Evolutionary conservation across 1,140 invertebrate species (phyloP).

Genomic region (Megalonaias nervosa): DNA sequence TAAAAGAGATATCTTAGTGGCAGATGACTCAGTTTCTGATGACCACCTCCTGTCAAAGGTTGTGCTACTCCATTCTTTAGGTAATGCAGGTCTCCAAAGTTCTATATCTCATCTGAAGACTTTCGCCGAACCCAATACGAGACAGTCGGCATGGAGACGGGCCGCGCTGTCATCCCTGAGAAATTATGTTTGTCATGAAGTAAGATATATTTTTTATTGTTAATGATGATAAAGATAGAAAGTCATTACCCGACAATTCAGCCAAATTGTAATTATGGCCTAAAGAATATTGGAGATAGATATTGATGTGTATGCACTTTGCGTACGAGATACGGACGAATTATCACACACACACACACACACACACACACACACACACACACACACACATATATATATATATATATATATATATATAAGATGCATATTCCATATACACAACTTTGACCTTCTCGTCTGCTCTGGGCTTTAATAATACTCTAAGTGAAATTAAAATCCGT

Average conservation of each 20-base stretch:
- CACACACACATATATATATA: too few relatives aligned
- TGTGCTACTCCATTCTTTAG: slow-evolving; percentile 15
- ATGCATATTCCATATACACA: too few relatives aligned
- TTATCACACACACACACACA: too few relatives aligned
- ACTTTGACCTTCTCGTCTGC: too few relatives aligned
- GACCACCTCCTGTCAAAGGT: slow-evolving; percentile 22
- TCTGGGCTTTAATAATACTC: too few relatives aligned
- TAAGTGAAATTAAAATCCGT: too few relatives aligned
- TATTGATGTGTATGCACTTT: too few relatives aligned
- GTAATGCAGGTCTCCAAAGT: slow-evolving; percentile 15
- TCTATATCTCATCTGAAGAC: slow-evolving; percentile 16
- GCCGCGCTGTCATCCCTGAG: slow-evolving; percentile 13
- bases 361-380: too few relatives aligned
- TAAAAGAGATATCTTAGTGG: neutral
- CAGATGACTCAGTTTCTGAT: neutral
- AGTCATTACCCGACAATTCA: neutral
- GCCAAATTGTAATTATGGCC: too few relatives aligned
- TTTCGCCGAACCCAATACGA: slow-evolving; percentile 23
- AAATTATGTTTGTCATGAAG: slow-evolving; percentile 19
- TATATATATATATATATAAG: too few relatives aligned
- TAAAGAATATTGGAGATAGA: too few relatives aligned
- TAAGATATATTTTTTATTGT: neutral
- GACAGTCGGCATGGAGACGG: slow-evolving; percentile 17
- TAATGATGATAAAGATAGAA: neutral
- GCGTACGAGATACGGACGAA: too few relatives aligned